phyloP scores from a whole-genome alignment of 2,888 invertebrate genomes.

The Melinaea menophilus region DNA sequence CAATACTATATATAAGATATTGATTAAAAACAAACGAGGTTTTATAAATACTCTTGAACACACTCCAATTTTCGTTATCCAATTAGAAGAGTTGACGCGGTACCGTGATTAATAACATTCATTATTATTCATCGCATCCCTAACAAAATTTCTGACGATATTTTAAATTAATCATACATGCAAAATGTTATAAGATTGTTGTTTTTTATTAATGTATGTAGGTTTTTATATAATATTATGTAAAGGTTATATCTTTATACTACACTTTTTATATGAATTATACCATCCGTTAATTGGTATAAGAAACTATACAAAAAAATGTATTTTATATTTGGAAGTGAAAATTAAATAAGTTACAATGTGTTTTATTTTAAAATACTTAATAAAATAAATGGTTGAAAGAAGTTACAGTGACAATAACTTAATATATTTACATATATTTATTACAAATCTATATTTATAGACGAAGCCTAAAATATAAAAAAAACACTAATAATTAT shows the following conservation, averaged over 20 bases:
- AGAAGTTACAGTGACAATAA: too few species aligned
- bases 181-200: not conserved
- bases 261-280: too few species aligned
- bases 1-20: not conserved
- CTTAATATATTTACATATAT: too few species aligned
- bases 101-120: slow-evolving; percentile 2
- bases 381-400: too few species aligned
- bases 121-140: slow-evolving; percentile 6
- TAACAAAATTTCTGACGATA: slow-evolving; percentile 1
- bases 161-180: not conserved
- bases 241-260: not conserved
- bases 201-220: not conserved
- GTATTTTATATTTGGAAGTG: too few species aligned
- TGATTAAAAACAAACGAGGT: not conserved
- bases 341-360: too few species aligned
- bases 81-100: slow-evolving; percentile 4
- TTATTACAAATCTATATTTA: too few species aligned
- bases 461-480: too few species aligned
- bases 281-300: too few species aligned
- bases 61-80: slow-evolving; percentile 5
- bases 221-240: not conserved
- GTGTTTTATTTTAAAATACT: too few species aligned
- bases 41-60: slow-evolving; percentile 7
- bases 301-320: too few species aligned
- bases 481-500: too few species aligned